Evolutionary conservation across 2,113 vertebrate species (phyloP), one percentile per base, ranked within the genome.

Genomic region (Eptatretus burgeri): DNA sequence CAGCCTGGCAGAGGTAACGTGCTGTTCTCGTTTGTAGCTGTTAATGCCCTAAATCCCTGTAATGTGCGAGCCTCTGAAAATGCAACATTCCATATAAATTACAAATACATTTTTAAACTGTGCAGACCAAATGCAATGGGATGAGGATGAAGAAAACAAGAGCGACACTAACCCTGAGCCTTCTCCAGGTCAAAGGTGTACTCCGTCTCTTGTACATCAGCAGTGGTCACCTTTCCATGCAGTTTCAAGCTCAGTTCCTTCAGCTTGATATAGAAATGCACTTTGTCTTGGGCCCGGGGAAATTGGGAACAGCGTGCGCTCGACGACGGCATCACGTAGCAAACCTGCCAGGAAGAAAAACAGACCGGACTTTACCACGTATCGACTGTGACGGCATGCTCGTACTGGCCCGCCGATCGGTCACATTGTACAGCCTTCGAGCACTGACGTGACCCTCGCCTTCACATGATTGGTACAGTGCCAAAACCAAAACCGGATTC

Each of bases 201-300:
- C 0, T 78, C 67, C 20, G 89, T 72, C 72, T 98, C 89, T 70
- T 94, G 75, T 10, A 96, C 66, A 0, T 98, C 93, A 0, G 70
- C 69, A 65, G 67, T 71, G 5, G 62, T 72, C 13, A 68, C 51
- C 1, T 82, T 51, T 27, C 93, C 93, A 72, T 80, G 91, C 70
- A 95, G 74, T 17, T 88, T 76, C 66, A 94, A 83, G 67, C 88
- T 68, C n/a, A 98, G 76, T 64, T 96, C 93, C 68, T 81, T 78
- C 69, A 96, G 77, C 66, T 93, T 98, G 72, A 96, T 94, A 70
- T 98, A 98, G 72, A 85, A 93, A 75, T 98, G 89, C 13, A 96
- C 93, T 74, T 96, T 94, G 70, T 98, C 93, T 75, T 96, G 93
- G 53, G 89, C 89, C 1, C 88, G 82, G 16, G 93, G 93, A 69